Evolutionary conservation across 2,113 vertebrate genomes (phyloP).

Genomic region (Neotoma lepida): DNA sequence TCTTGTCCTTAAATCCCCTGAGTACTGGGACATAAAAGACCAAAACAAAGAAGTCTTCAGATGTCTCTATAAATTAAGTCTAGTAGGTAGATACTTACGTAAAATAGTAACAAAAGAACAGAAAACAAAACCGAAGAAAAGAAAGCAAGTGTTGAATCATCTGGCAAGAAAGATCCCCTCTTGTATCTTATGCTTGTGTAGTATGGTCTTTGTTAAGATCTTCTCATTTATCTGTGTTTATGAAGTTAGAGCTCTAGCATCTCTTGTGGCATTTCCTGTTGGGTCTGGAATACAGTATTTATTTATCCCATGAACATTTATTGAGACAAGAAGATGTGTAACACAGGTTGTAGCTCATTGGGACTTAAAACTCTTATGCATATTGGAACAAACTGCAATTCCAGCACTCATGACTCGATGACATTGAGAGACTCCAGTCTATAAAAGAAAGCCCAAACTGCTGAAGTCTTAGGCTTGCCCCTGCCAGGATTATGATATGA

Average conservation of each 20-base stretch:
- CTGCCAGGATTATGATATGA: not conserved
- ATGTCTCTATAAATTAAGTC: not conserved
- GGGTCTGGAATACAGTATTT: too few species aligned
- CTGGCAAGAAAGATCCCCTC: not conserved
- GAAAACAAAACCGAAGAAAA: not conserved
- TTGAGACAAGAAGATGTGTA: not conserved
- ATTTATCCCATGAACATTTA: not conserved
- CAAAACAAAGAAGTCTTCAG: not conserved
- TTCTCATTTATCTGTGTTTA: not conserved
- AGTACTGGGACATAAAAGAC: not conserved
- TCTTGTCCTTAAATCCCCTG: not conserved
- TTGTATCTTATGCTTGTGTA: not conserved
- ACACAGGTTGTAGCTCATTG: not conserved
- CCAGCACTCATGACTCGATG: not conserved
- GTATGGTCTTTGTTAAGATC: not conserved
- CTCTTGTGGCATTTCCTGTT: not conserved
- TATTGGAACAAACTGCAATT: not conserved
- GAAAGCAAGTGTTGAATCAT: not conserved
- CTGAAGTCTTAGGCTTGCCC: not conserved
- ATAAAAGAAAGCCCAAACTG: not conserved
- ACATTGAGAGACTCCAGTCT: not conserved
- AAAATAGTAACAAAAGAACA: not conserved
- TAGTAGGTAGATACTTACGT: not conserved
- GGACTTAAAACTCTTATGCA: not conserved
- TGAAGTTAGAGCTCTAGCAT: not conserved